phyloP scores from a whole-genome alignment of 2,888 invertebrate genomes.

The Melieria omissa region DNA sequence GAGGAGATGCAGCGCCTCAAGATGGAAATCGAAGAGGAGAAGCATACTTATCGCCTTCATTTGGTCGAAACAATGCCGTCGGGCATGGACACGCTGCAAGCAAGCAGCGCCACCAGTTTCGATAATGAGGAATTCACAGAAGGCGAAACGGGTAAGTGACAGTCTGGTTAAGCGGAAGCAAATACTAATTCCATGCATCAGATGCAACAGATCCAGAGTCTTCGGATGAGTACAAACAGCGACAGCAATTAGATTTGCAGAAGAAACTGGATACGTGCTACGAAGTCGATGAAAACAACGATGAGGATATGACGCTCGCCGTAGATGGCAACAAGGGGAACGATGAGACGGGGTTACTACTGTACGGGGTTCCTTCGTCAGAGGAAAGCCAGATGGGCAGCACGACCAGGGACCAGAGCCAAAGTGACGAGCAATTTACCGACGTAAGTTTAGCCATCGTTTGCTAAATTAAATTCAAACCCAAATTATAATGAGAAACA shows the following conservation, averaged over 20 bases:
- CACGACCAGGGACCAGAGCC: no score
- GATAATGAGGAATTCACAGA: constrained; percentile 38
- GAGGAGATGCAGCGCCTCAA: constrained; percentile 49
- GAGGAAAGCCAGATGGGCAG: no score
- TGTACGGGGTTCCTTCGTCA: no score
- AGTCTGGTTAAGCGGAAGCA: no score
- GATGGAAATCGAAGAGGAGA: constrained; percentile 49
- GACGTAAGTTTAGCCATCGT: neutral
- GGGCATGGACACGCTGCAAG: constrained; percentile 29
- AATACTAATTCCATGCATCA: no score
- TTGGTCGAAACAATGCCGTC: constrained; percentile 38
- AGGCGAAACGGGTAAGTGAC: constrained; percentile 2
- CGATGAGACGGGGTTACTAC: constrained; percentile 28
- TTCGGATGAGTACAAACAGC: no score
- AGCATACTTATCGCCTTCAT: constrained; percentile 42
- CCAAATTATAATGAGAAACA: neutral
- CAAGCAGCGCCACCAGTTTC: constrained; percentile 34
- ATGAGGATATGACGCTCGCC: constrained; percentile 20
- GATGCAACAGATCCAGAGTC: no score
- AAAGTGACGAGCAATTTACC: no score
- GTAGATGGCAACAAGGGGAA: constrained; percentile 14
- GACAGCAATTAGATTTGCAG: neutral
- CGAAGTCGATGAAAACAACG: constrained; percentile 38
- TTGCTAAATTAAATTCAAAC: neutral
- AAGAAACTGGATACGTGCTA: constrained; percentile 35